Base-by-base conservation (phyloP, 2,113 vertebrate species). In the Strix aluco region DNA sequence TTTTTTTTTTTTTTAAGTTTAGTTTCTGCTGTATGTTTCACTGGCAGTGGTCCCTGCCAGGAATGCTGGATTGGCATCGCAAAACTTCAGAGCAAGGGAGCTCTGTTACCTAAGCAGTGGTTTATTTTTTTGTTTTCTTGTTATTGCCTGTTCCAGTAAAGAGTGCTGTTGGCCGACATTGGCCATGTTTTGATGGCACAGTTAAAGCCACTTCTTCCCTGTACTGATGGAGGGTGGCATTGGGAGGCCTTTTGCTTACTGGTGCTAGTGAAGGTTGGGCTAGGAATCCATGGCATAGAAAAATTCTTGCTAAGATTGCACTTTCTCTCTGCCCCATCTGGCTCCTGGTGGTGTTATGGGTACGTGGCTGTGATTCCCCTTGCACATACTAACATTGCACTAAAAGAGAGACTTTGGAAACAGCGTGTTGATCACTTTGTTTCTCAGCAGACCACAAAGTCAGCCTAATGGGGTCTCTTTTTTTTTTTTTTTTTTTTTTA, bases 351-450 rank as follows among this genome's bases (percentile, higher is more conserved):
- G 78, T 88, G 74, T 77, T 92, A 72, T 97, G 96, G 96, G 96
- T 96, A 96, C 96, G 92, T 89, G 91, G 96, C 94, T 91, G 81
- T 88, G 65, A 94, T 94, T 91, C 91, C 94, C 97, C 96, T 97
- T 96, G 95, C 88, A 92, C 91, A 97, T 84, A 94, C 78, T 91
- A 95, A 92, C 95, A 92, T 95, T 95, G 96, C 97, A 97, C 96
- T 97, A 96, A 92, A 93, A 94, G 95, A 96, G 95, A 96, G 83
- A 94, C 95, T 95, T 97, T 86, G 93, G 94, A 92, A 97, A 94
- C 97, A 95, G 96, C 3, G 94, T 96, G 94, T 97, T 97, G 96
- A 97, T 97, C 96, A 95, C 96, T 89, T 92, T 94, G 96, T 95
- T 96, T 89, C 88, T 82, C 90, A 90, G 67, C 92, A 66, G 57